These are phyloP conservation scores for Hydra vulgaris DNA, from an alignment of 30 jellyfish, hydroid and myxozoan species.

Conservation along the genomic window DNA sequence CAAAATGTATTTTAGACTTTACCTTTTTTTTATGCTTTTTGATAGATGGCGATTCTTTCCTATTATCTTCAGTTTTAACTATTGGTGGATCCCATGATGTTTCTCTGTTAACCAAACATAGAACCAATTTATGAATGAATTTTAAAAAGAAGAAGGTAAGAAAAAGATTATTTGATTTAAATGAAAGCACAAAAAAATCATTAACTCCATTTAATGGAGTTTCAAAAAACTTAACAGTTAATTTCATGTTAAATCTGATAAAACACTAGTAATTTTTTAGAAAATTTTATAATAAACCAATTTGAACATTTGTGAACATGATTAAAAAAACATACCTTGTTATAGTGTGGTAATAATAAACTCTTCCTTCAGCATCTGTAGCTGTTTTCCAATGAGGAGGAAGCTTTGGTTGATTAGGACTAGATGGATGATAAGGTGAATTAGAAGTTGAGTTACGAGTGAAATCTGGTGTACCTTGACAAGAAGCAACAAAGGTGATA, in stretches of 20 bases:
- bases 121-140: too few species aligned
- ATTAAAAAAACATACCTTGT: conserved; percentile 45
- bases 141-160: too few species aligned
- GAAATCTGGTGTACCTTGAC: conserved; percentile 15
- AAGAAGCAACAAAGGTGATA: not conserved
- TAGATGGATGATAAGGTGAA: conserved; percentile 16
- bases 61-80: conserved; percentile 5
- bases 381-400: conserved; percentile 96
- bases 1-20: not conserved
- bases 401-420: conserved; percentile 45
- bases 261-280: too few species aligned
- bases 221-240: not conserved
- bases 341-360: conserved; percentile 67
- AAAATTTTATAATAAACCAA: not conserved
- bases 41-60: conserved; percentile 2
- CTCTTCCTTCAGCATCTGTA: conserved; percentile 91
- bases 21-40: not conserved
- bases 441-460: conserved; percentile 10
- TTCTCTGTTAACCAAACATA: conserved; percentile 50
- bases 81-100: conserved; percentile 94
- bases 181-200: too few species aligned
- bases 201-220: too few species aligned
- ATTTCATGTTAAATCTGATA: not conserved
- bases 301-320: not conserved
- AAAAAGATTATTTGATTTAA: too few species aligned